Evolutionary conservation across 2,888 invertebrate species (phyloP).

Genomic region (Tiliacea aurago): DNA sequence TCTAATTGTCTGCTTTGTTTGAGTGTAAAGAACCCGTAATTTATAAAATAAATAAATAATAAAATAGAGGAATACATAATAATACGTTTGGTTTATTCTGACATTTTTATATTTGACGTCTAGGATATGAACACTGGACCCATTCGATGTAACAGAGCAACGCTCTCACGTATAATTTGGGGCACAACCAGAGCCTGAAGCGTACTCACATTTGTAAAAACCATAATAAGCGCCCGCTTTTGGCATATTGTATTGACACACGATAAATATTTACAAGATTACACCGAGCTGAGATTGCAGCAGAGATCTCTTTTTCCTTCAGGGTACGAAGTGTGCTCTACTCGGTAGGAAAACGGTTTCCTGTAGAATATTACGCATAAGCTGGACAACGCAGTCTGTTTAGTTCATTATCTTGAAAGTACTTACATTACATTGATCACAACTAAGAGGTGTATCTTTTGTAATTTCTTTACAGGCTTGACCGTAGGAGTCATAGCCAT

Average conservation of each 20-base stretch:
- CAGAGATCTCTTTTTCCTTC: constrained; percentile 73
- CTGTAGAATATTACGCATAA: constrained; percentile 57
- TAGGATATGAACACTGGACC: background rate
- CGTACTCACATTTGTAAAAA: constrained; percentile 88
- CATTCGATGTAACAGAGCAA: background rate
- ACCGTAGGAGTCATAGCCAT: background rate
- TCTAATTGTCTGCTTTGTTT: too few relatives aligned
- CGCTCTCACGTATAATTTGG: constrained; percentile 56
- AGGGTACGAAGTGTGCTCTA: constrained; percentile 60
- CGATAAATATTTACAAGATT: constrained; percentile 88
- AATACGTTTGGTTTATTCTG: too few relatives aligned
- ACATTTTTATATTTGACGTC: background rate
- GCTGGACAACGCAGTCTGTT: constrained; percentile 15
- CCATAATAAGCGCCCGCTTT: constrained; percentile 88
- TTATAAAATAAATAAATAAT: too few relatives aligned
- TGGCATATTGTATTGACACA: constrained; percentile 90
- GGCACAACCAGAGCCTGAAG: constrained; percentile 76
- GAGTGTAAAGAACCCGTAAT: too few relatives aligned
- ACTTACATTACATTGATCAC: background rate
- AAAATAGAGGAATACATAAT: too few relatives aligned
- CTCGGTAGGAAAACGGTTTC: constrained; percentile 71
- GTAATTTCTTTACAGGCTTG: background rate
- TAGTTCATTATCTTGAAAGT: constrained; percentile 26
- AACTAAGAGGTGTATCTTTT: background rate
- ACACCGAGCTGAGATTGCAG: constrained; percentile 80